Evolutionary conservation across 2,888 invertebrate species (phyloP), one percentile per base, ranked within the genome.

Genomic region (Tachystola acroxantha): DNA sequence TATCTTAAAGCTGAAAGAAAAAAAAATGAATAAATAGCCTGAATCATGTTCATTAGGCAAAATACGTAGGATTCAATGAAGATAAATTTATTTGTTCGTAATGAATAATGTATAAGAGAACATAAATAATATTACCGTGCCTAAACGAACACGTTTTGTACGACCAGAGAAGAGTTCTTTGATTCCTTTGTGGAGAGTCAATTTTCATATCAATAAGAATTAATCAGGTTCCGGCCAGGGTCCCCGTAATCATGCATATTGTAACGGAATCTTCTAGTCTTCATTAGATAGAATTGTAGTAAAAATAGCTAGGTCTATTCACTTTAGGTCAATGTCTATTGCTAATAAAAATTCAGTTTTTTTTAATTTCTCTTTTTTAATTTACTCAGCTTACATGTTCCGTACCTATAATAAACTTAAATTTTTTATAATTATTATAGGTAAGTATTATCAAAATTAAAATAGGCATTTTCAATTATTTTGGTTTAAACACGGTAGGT

Each of bases 121-220:
- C 22, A 22, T 32, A 35, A 39, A 34, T 20, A 20, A 9, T 13
- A 14, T 33, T 13, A 33, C 14, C 14, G 25, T 16, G 9, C 16
- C 16, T 26, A 26, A 33, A 26, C 22, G 22, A 32, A 32, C 12
- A 22, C 20, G 11, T 22, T 20, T 31, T 20, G 14, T 27, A 12
- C 12, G 27, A 4, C 10, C 7, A 27, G 5, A 16, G 20, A 32
- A 22, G n/a, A 33, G n/a, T 26, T 12, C 22, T 22, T 11, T 33
- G 10, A 33, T 25, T 10, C 26, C 33, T 25, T 37, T 36, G 29
- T 40, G 48, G 49, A 37, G 47, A 16, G 27, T 36, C 38, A 39
- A 61, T 62, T 65, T 65, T 58, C 60, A 55, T 60, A 57, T 64
- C 56, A 65, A 68, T 66, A 54, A 47, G 50, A 45, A 53, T 57